Evolutionary conservation across 2,797 vertebrate genomes (phyloP).

Genomic region (Balearica regulorum): DNA sequence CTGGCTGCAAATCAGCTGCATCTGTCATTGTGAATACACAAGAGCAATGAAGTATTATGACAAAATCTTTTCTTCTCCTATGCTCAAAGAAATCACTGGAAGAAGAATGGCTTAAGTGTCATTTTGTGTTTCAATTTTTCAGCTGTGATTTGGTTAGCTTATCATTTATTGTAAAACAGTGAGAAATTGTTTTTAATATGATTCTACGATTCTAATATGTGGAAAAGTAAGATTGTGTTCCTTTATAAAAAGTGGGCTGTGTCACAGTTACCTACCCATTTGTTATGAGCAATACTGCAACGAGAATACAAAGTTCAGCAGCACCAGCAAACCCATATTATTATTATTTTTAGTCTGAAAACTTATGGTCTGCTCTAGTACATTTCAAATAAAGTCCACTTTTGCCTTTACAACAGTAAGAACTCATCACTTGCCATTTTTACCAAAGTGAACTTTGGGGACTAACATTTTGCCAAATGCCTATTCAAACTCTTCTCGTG

Average conservation of each 20-base stretch:
- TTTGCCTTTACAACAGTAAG: not conserved
- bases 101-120: not conserved
- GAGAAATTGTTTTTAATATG: conserved; percentile 5
- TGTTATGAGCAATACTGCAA: not conserved
- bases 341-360: not conserved
- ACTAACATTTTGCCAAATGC: not conserved
- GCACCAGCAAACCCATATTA: not conserved
- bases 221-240: not conserved
- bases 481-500: not conserved
- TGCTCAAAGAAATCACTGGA: not conserved
- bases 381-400: not conserved
- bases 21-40: not conserved
- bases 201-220: not conserved
- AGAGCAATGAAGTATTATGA: not conserved
- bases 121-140: not conserved
- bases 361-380: not conserved
- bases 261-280: not conserved
- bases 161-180: not conserved
- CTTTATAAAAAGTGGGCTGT: not conserved
- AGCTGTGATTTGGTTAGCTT: not conserved
- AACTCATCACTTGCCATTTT: not conserved
- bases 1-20: not conserved
- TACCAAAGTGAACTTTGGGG: not conserved
- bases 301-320: not conserved
- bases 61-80: not conserved